A percentile compares a stretch with the other conserved stretches of the same genome.
Conservation (phyloP, 1,140 invertebrate genomes). For the Augochlora pura region DNA sequence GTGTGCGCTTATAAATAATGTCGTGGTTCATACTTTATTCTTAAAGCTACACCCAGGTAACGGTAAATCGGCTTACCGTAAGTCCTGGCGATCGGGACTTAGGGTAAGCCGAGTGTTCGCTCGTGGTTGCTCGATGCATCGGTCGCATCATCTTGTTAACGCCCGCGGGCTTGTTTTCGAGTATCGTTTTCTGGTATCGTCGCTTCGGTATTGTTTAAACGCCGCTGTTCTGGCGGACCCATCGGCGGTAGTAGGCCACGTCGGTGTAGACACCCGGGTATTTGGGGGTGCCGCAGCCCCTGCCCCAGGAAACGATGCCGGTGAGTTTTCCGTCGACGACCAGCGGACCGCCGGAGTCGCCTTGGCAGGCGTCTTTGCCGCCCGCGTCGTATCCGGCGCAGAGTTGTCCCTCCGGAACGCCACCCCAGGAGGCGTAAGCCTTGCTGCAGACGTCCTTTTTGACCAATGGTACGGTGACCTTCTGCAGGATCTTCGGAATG, state of each 20-base stretch:
- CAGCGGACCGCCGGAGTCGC: conserved; percentile 79
- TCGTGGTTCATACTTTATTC: not conserved
- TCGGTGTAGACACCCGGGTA: conserved; percentile 82
- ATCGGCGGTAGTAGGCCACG: conserved; percentile 75
- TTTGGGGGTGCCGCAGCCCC: conserved; percentile 79
- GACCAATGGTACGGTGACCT: conserved; percentile 74
- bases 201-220: not conserved
- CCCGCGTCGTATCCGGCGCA: conserved; percentile 85
- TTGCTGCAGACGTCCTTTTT: conserved; percentile 66
- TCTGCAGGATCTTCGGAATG: conserved; percentile 55
- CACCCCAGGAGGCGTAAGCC: conserved; percentile 67
- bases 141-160: not conserved
- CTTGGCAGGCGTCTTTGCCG: conserved; percentile 86
- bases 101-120: not conserved
- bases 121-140: not conserved
- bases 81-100: not conserved
- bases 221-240: conserved; percentile 66
- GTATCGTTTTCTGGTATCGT: too few species aligned
- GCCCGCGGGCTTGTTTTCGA: too few species aligned
- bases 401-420: conserved; percentile 85
- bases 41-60: not conserved
- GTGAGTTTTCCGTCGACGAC: conserved; percentile 68
- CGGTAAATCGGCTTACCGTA: not conserved
- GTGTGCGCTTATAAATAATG: not conserved
- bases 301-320: conserved; percentile 84